These are phyloP conservation scores for Rafetus swinhoei DNA, from an alignment of 2,113 vertebrate genomes.

Conservation along the genomic window DNA sequence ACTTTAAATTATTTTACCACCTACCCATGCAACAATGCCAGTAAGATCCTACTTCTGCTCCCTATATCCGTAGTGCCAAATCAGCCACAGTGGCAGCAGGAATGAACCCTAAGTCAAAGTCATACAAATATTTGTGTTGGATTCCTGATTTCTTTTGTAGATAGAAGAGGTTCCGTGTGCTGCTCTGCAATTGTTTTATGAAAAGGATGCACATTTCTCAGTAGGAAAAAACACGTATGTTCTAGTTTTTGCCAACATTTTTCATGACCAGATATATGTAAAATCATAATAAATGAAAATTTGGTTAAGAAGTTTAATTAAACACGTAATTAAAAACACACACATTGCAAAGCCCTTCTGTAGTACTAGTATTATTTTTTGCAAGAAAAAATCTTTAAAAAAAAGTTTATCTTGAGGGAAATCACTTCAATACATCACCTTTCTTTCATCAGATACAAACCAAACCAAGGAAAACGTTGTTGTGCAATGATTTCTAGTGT, in stretches of 20 bases:
- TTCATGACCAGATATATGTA: not conserved
- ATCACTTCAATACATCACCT: constrained; percentile 61
- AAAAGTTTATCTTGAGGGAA: constrained; percentile 68
- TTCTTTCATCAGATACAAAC: constrained; percentile 62
- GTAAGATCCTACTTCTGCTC: not conserved
- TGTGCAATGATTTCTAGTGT: constrained; percentile 56
- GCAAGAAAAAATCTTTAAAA: constrained; percentile 61
- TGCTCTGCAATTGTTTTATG: not conserved
- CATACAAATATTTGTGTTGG: not conserved
- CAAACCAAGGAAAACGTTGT: constrained; percentile 36
- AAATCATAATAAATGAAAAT: not conserved
- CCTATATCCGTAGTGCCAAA: fast-evolving
- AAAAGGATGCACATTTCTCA: not conserved
- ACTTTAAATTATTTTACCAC: not conserved
- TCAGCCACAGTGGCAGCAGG: not conserved
- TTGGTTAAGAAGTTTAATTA: not conserved
- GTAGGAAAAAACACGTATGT: not conserved
- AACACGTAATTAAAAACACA: constrained; percentile 7
- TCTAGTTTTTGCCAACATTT: not conserved
- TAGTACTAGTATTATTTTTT: constrained; percentile 53
- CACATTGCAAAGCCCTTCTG: not conserved
- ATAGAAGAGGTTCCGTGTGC: not conserved
- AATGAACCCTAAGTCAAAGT: not conserved
- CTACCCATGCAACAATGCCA: not conserved
- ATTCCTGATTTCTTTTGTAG: not conserved